phyloP scores from a whole-genome alignment of 2,113 vertebrate species.

The Stercorarius parasiticus region DNA sequence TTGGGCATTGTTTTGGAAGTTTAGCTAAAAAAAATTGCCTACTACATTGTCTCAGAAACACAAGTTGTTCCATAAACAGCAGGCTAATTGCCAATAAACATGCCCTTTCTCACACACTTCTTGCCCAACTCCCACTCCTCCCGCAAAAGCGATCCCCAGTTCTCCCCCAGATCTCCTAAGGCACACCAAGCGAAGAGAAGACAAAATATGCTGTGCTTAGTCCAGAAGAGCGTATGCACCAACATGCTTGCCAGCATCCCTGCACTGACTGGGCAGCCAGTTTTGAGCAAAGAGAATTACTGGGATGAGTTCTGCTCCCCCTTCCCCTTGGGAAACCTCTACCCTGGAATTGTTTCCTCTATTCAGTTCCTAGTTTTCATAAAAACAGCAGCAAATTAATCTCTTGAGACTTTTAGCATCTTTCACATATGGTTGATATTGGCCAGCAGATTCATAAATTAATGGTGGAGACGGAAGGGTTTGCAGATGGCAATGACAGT shows the following conservation, averaged over 20 bases:
- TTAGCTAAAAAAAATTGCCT: neutral
- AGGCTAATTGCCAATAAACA: neutral
- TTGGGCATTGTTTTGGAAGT: neutral
- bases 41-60: neutral
- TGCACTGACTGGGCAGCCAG: neutral
- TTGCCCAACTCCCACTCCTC: neutral
- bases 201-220: neutral
- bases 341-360: neutral
- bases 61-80: neutral
- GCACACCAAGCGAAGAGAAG: neutral
- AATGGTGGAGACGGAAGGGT: neutral
- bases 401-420: neutral
- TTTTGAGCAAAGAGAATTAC: neutral
- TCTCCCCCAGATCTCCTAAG: neutral
- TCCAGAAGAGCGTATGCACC: neutral
- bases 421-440: neutral
- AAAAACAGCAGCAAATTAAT: neutral
- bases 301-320: neutral
- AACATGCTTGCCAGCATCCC: neutral
- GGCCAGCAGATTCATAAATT: neutral
- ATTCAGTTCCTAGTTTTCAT: neutral
- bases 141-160: neutral
- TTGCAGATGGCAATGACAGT: neutral
- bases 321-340: neutral
- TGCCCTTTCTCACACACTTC: neutral